phyloP scores from a whole-genome alignment of 2,888 invertebrate genomes.

The Heliothis peltigera region DNA sequence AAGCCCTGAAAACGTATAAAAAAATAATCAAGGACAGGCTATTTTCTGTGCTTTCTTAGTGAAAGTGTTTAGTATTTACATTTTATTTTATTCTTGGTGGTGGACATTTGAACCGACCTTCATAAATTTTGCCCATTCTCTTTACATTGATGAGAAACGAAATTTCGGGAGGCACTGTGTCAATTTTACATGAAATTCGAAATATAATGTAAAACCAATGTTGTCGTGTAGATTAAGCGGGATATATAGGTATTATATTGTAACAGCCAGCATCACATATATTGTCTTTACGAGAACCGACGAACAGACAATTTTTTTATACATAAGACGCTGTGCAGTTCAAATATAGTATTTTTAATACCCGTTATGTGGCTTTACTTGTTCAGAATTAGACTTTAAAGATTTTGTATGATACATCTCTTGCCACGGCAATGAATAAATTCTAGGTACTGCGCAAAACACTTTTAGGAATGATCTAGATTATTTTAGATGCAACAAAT shows the following conservation, averaged over 20 bases:
- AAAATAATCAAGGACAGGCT: too few relatives aligned
- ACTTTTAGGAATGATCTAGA: conserved; percentile 1
- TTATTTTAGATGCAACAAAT: conserved; percentile 15
- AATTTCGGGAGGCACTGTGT: not conserved
- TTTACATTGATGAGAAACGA: too few relatives aligned
- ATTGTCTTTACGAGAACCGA: not conserved
- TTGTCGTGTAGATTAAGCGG: conserved; percentile 2
- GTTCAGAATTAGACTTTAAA: conserved; percentile 19
- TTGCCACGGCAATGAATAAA: not conserved
- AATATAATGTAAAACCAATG: not conserved
- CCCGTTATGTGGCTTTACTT: conserved; percentile 13
- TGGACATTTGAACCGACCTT: too few relatives aligned
- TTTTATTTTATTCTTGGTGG: too few relatives aligned
- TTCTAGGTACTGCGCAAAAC: not conserved
- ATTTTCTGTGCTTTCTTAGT: too few relatives aligned
- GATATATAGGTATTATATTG: not conserved
- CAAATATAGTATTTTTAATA: not conserved
- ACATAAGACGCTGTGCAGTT: too few relatives aligned
- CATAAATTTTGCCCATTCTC: too few relatives aligned
- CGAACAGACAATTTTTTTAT: too few relatives aligned
- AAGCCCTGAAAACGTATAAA: too few relatives aligned
- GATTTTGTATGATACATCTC: not conserved
- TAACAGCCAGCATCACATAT: not conserved
- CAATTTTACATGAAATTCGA: conserved; percentile 1
- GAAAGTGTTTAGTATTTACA: too few relatives aligned